Conservation (phyloP, 1,140 invertebrate species). For the Diabrotica virgifera region DNA sequence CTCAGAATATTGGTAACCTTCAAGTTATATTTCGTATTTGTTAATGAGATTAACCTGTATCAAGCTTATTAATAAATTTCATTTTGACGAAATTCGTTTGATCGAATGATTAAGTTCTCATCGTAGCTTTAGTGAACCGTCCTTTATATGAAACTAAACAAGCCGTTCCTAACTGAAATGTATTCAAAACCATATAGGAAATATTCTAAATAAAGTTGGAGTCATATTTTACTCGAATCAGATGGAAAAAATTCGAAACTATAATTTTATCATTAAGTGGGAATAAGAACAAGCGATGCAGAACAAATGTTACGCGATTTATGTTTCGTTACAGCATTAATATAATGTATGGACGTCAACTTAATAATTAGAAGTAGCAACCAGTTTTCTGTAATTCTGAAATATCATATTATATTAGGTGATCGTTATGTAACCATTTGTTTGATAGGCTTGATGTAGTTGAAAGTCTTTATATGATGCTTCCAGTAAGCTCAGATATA, state of each 20-base stretch:
- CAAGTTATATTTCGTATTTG: no score
- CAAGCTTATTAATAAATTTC: no score
- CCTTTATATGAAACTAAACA: no score
- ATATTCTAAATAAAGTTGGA: not conserved
- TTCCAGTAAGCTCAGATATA: no score
- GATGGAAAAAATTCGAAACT: not conserved
- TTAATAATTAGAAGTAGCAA: conserved; percentile 6
- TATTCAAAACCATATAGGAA: conserved; percentile 11
- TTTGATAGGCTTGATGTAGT: no score
- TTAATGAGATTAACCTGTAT: no score
- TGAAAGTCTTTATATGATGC: no score
- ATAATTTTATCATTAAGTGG: conserved; percentile 13
- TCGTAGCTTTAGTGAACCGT: no score
- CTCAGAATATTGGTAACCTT: no score
- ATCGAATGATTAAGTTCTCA: no score
- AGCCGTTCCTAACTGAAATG: not conserved
- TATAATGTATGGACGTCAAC: conserved; percentile 16
- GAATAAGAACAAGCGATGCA: conserved; percentile 10
- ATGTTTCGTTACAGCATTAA: conserved; percentile 12
- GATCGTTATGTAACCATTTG: not conserved
- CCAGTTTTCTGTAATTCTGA: not conserved
- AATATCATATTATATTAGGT: conserved; percentile 4
- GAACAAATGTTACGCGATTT: conserved; percentile 13
- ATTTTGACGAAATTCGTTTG: no score
- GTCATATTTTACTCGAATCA: no score